A percentile compares a stretch with the other conserved stretches of the same genome.
Evolutionary conservation across 2,888 invertebrate species (phyloP).

Genomic region (Ditula angustiorana): DNA sequence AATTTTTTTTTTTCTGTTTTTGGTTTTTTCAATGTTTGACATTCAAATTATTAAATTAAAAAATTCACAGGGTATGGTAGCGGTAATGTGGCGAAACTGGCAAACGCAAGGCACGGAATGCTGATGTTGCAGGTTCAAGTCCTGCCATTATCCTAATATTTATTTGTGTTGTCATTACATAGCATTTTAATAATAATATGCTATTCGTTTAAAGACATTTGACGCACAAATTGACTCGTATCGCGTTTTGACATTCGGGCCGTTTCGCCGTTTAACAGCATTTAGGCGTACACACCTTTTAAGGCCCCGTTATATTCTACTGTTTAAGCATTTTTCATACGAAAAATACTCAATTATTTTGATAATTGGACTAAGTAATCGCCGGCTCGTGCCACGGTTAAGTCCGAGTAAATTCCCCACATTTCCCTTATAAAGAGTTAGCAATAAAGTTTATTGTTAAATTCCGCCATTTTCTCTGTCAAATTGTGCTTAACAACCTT

Average conservation of each 20-base stretch:
- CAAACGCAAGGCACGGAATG: no score
- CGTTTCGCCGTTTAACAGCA: conserved; percentile 2
- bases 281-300: conserved; percentile 32
- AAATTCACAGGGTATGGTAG: no score
- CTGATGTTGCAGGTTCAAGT: no score
- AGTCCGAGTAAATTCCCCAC: conserved; percentile 22
- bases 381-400: conserved; percentile 36
- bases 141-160: no score
- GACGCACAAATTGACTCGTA: neutral
- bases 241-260: neutral
- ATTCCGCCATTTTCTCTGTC: conserved; percentile 39
- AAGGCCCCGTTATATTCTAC: conserved; percentile 26
- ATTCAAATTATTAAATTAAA: no score
- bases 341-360: conserved; percentile 33
- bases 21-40: no score
- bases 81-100: no score
- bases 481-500: conserved; percentile 40
- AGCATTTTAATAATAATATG: no score
- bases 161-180: no score
- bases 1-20: no score
- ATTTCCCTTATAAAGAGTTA: conserved; percentile 39
- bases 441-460: conserved; percentile 40
- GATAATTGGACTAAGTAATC: conserved; percentile 37
- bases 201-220: neutral
- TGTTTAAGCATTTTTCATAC: conserved; percentile 23